Conservation (phyloP, 2,113 vertebrate species). For the Bombycilla garrulus region DNA sequence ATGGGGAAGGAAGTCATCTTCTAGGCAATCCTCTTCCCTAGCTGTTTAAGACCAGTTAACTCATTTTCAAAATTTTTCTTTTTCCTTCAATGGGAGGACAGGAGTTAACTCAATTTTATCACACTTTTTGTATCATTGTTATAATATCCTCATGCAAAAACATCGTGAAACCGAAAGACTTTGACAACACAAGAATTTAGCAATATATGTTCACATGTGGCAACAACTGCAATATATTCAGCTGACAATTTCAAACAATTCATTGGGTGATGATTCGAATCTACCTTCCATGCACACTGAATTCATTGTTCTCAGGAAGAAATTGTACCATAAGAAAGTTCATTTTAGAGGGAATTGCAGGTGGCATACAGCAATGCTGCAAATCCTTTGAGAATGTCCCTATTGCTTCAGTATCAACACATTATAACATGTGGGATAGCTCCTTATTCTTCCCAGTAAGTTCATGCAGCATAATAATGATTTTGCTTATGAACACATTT, state of each 20-base stretch:
- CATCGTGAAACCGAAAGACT: neutral
- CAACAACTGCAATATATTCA: neutral
- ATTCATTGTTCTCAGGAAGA: conserved; percentile 33
- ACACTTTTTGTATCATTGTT: neutral
- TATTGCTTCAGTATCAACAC: neutral
- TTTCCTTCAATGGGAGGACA: neutral
- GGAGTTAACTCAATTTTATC: neutral
- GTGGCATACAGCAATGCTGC: neutral
- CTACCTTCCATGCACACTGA: neutral
- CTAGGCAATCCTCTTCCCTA: neutral
- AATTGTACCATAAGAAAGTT: neutral
- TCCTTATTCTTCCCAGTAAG: neutral
- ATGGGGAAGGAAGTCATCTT: neutral
- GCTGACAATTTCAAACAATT: conserved; percentile 13
- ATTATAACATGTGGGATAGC: neutral
- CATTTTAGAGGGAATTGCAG: neutral
- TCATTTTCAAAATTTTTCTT: neutral
- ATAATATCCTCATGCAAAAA: neutral
- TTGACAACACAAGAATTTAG: neutral
- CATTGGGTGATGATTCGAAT: conserved; percentile 1
- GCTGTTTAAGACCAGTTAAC: neutral
- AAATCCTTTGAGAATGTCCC: neutral
- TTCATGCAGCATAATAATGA: neutral
- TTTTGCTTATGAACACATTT: neutral
- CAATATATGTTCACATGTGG: neutral